Conservation (phyloP, 2,113 vertebrate species). For the Pleuronectes platessa region DNA sequence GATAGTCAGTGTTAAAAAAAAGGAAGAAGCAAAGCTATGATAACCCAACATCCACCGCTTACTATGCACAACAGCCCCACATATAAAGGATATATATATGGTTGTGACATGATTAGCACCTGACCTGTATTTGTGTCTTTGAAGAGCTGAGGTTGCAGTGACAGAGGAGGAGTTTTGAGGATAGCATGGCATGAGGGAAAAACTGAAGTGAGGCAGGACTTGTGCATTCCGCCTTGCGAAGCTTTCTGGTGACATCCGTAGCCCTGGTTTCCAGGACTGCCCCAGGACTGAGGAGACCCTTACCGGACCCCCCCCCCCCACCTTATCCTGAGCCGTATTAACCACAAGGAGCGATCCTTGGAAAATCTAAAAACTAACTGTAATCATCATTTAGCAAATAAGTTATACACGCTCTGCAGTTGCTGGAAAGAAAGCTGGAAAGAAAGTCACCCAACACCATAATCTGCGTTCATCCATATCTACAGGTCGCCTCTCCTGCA, state of each 20-base stretch:
- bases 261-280: slow-evolving; percentile 46
- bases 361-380: slow-evolving; percentile 11
- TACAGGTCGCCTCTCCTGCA: slow-evolving; percentile 19
- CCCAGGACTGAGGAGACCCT: slow-evolving; percentile 49
- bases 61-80: slow-evolving; percentile 52
- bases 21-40: slow-evolving; percentile 42
- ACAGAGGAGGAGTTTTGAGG: slow-evolving; percentile 57
- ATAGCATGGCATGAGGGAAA: slow-evolving; percentile 54
- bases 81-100: slow-evolving; percentile 46
- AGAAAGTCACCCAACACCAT: slow-evolving; percentile 17
- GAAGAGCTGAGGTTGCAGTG: slow-evolving; percentile 51
- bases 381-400: slow-evolving; percentile 31
- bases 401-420: slow-evolving; percentile 17
- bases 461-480: slow-evolving; percentile 6
- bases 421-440: slow-evolving; percentile 36
- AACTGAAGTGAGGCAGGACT: slow-evolving; percentile 65
- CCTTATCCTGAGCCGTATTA: slow-evolving; percentile 71
- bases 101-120: slow-evolving; percentile 63
- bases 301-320: slow-evolving; percentile 17
- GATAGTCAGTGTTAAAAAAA: slow-evolving; percentile 39
- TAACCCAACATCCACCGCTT: slow-evolving; percentile 30
- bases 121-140: slow-evolving; percentile 51
- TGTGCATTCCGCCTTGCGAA: slow-evolving; percentile 48
- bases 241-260: slow-evolving; percentile 42
- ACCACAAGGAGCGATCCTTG: slow-evolving; percentile 45